These are phyloP conservation scores for Aphelocoma coerulescens DNA, from an alignment of 2,113 vertebrate species.

Conservation along the genomic window DNA sequence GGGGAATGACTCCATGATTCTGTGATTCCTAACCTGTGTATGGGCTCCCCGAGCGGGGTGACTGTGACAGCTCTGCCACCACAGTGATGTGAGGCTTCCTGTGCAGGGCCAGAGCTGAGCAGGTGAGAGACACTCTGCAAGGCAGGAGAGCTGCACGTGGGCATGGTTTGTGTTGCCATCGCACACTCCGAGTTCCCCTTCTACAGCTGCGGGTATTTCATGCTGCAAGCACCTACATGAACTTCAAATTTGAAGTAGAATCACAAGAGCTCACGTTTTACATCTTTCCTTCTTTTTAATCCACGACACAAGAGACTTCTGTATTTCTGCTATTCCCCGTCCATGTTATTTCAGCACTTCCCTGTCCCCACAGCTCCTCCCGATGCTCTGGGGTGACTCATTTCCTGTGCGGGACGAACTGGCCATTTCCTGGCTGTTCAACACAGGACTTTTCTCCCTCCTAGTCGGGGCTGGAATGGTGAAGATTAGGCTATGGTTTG, in stretches of 20 bases:
- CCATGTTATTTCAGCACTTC: constrained; percentile 35
- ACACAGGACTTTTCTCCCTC: neutral
- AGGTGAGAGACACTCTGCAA: neutral
- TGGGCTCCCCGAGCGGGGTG: accelerated
- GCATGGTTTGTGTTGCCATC: neutral
- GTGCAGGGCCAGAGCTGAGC: neutral
- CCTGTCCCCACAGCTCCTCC: neutral
- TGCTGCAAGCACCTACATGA: neutral
- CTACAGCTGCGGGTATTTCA: neutral
- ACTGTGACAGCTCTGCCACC: neutral
- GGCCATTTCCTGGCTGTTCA: constrained; percentile 51
- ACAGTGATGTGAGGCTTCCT: accelerated
- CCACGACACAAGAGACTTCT: neutral
- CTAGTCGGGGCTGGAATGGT: neutral
- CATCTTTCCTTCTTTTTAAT: neutral
- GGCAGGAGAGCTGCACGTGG: neutral
- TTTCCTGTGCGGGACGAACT: constrained; percentile 48
- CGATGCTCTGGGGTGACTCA: constrained; percentile 44
- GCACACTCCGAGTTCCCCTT: neutral
- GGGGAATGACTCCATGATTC: too few relatives aligned
- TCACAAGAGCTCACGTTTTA: neutral
- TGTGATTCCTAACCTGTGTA: neutral
- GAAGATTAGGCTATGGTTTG: neutral
- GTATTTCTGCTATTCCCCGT: neutral
- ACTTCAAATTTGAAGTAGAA: neutral